These are phyloP conservation scores for Nannoperca australis DNA, from an alignment of 2,797 vertebrate species.

Conservation along the genomic window DNA sequence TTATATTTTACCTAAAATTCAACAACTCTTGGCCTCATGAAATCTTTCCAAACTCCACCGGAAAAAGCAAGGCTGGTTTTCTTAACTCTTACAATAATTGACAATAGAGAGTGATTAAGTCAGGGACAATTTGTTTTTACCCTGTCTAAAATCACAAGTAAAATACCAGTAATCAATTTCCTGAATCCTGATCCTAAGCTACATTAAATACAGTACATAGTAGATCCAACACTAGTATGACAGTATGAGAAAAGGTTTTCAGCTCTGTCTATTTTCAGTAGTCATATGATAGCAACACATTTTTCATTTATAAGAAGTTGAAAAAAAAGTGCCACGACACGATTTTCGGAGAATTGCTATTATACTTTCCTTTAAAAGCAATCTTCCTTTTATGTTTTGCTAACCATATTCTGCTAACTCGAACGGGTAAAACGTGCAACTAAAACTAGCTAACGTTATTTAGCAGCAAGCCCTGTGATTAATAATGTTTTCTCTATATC, in stretches of 20 bases:
- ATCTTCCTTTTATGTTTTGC: background rate
- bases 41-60: background rate
- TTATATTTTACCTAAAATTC: background rate
- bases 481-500: fast-evolving
- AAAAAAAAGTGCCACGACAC: background rate
- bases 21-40: background rate
- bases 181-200: background rate
- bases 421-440: background rate
- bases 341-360: background rate
- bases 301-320: background rate
- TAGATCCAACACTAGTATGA: no score
- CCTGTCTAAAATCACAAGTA: background rate
- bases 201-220: no score
- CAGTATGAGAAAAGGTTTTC: background rate
- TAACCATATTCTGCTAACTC: background rate
- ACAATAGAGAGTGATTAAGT: background rate
- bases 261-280: background rate
- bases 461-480: background rate
- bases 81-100: background rate
- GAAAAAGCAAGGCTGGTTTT: background rate
- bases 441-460: background rate
- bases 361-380: background rate
- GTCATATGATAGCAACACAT: background rate
- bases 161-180: background rate
- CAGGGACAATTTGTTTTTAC: background rate